Evolutionary conservation across 2,113 vertebrate species (phyloP).

Genomic region (Probosciger aterrimus): DNA sequence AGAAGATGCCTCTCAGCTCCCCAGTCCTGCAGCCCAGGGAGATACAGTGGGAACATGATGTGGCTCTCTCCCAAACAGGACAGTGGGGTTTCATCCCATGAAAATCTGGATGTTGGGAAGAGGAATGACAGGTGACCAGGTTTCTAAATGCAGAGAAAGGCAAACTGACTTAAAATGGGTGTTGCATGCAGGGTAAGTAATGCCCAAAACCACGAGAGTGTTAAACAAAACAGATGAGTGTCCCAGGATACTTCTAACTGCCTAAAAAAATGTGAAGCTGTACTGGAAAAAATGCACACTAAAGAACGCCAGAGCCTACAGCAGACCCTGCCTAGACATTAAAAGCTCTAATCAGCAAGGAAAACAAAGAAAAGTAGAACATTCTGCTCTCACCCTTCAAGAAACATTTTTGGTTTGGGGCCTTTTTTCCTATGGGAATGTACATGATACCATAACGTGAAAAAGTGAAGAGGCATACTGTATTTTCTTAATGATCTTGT

Average conservation of each 20-base stretch:
- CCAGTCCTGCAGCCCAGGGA: not conserved
- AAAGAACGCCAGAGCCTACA: not conserved
- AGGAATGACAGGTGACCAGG: not conserved
- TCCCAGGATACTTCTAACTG: not conserved
- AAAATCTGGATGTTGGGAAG: not conserved
- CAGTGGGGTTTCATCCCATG: not conserved
- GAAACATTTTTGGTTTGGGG: not conserved
- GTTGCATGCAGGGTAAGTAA: not conserved
- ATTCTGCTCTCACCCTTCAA: not conserved
- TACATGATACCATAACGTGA: not conserved
- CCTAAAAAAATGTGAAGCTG: not conserved
- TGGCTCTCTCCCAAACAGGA: not conserved
- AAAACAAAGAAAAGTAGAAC: not conserved
- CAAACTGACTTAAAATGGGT: not conserved
- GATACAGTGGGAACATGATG: not conserved
- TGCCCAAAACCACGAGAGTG: not conserved
- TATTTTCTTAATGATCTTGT: not conserved
- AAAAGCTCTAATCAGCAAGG: not conserved
- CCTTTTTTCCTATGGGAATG: not conserved
- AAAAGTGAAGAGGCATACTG: not conserved
- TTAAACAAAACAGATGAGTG: not conserved
- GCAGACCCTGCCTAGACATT: not conserved
- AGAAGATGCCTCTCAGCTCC: not conserved
- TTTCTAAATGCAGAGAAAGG: not conserved
- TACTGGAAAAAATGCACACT: not conserved